Conservation (phyloP, 1,140 invertebrate species). For the Centruroides sculpturatus region DNA sequence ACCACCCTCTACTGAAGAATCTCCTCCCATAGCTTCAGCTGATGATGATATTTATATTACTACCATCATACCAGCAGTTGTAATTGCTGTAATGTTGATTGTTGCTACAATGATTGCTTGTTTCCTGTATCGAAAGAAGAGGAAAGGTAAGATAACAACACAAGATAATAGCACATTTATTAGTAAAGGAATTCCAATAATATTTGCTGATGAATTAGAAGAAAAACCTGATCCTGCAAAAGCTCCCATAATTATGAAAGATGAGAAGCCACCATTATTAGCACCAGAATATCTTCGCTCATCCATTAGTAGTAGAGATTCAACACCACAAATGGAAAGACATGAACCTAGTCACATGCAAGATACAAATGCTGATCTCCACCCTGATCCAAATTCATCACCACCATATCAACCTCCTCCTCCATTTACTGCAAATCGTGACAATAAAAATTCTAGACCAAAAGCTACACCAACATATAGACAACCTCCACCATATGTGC, state of each 20-base stretch:
- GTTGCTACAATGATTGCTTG: slow-evolving; percentile 76
- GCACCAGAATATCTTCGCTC: slow-evolving; percentile 55
- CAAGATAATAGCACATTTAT: slow-evolving; percentile 45
- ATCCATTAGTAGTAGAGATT: slow-evolving; percentile 32
- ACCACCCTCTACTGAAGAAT: slow-evolving; percentile 25
- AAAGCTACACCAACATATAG: slow-evolving; percentile 72
- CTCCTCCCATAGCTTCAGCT: slow-evolving; percentile 19
- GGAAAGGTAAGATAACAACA: slow-evolving; percentile 65
- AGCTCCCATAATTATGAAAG: slow-evolving; percentile 77
- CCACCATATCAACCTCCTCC: slow-evolving; percentile 60
- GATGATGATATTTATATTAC: slow-evolving; percentile 72
- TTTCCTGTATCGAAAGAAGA: slow-evolving; percentile 62
- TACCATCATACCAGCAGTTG: slow-evolving; percentile 73
- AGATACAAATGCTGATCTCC: slow-evolving; percentile 22
- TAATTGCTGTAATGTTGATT: slow-evolving; percentile 75
- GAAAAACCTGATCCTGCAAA: slow-evolving; percentile 79
- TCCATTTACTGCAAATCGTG: slow-evolving; percentile 50
- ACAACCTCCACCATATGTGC: slow-evolving; percentile 80
- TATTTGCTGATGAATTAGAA: slow-evolving; percentile 80
- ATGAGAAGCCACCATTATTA: slow-evolving; percentile 76
- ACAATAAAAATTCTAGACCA: slow-evolving; percentile 46
- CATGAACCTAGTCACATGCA: slow-evolving; percentile 25
- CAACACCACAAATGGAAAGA: slow-evolving; percentile 32
- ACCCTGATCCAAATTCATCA: slow-evolving; percentile 18
- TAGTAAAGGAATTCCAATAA: slow-evolving; percentile 82